A percentile compares a stretch with the other conserved stretches of the same genome.
phyloP scores from a whole-genome alignment of 2,888 invertebrate species.

The Melinaea menophilus region DNA sequence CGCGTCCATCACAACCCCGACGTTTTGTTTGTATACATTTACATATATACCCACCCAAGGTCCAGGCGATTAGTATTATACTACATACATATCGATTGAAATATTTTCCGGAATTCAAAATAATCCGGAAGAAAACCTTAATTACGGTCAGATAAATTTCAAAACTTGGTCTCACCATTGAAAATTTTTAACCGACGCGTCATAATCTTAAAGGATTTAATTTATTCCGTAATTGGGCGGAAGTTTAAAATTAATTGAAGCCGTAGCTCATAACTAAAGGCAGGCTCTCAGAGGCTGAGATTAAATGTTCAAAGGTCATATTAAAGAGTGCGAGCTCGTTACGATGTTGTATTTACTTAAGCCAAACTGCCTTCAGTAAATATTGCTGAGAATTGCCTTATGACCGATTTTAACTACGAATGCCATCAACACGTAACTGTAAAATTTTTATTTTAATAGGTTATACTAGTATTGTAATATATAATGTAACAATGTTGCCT shows the following conservation, averaged over 20 bases:
- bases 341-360: slow-evolving; percentile 21
- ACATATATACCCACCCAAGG: too few relatives aligned
- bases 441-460: too few relatives aligned
- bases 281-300: slow-evolving; percentile 9
- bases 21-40: too few relatives aligned
- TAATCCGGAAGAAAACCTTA: not conserved
- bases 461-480: too few relatives aligned
- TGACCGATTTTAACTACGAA: not conserved
- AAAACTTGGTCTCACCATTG: slow-evolving; percentile 11
- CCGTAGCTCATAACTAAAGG: slow-evolving; percentile 11
- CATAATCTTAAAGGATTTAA: slow-evolving; percentile 22
- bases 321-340: slow-evolving; percentile 24
- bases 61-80: too few relatives aligned
- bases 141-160: slow-evolving; percentile 2
- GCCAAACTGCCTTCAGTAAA: not conserved
- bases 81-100: too few relatives aligned
- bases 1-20: too few relatives aligned
- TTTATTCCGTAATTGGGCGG: slow-evolving; percentile 23
- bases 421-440: not conserved
- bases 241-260: slow-evolving; percentile 40
- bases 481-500: too few relatives aligned
- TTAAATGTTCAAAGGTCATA: not conserved
- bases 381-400: not conserved
- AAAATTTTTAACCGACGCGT: slow-evolving; percentile 19
- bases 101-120: not conserved